A percentile compares a stretch with the other conserved stretches of the same genome.
phyloP scores from a whole-genome alignment of 2,797 vertebrate genomes.

The Lemur catta region DNA sequence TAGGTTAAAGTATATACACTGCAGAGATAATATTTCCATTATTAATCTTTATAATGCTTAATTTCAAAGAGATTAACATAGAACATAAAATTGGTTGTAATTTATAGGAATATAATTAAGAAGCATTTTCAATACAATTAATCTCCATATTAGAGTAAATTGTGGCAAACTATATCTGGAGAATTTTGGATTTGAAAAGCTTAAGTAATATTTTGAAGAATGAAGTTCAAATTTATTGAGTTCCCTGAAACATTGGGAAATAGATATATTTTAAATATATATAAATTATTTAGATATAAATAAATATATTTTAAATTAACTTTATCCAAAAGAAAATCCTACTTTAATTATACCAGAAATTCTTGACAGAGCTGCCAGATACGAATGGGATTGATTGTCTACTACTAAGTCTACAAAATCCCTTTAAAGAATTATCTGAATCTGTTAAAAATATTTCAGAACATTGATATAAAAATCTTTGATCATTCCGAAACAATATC shows the following conservation, averaged over 20 bases:
- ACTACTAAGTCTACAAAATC: conserved; percentile 65
- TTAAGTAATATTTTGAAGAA: conserved; percentile 59
- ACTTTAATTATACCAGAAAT: conserved; percentile 74
- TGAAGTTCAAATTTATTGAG: conserved; percentile 58
- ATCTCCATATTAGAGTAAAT: conserved; percentile 38
- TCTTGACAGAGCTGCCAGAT: conserved; percentile 69
- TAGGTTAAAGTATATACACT: conserved; percentile 52
- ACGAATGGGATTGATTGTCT: conserved; percentile 74
- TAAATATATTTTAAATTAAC: conserved; percentile 73
- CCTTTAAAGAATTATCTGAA: conserved; percentile 64
- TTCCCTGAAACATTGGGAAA: conserved; percentile 59
- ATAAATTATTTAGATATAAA: background rate
- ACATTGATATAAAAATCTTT: conserved; percentile 58
- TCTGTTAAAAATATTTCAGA: conserved; percentile 60
- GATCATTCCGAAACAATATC: conserved; percentile 51
- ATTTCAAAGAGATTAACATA: conserved; percentile 67
- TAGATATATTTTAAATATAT: conserved; percentile 69
- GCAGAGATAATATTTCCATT: conserved; percentile 51
- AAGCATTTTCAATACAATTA: conserved; percentile 48
- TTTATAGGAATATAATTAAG: conserved; percentile 49
- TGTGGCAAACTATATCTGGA: conserved; percentile 30
- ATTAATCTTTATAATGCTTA: conserved; percentile 58
- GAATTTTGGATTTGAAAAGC: conserved; percentile 61
- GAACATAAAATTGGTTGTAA: conserved; percentile 12
- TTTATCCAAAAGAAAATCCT: conserved; percentile 70